Percentiles rank a stretch among this genome's conserved stretches.
Conservation (phyloP, 2,113 vertebrate species). For the Protobothrops mucrosquamatus region DNA sequence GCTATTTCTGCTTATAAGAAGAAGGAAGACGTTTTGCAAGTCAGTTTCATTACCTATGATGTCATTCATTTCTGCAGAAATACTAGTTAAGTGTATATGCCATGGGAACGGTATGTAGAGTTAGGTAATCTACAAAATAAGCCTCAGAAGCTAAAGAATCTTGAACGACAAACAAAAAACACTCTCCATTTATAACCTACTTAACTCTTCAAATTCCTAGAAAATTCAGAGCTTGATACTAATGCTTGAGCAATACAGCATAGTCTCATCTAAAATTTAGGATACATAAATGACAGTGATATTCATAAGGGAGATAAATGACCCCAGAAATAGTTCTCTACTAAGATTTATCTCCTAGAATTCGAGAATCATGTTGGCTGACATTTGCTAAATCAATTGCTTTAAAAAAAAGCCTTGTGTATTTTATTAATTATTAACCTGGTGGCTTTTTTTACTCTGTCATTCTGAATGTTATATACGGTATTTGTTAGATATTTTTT, state of each 20-base stretch:
- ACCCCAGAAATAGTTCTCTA: background rate
- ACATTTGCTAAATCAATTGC: background rate
- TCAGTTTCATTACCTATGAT: background rate
- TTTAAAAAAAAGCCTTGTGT: background rate
- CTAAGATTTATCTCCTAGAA: background rate
- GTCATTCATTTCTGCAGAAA: background rate
- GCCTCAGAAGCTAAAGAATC: background rate
- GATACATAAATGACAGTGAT: background rate
- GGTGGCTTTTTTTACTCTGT: background rate
- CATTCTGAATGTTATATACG: background rate
- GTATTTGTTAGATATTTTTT: accelerated
- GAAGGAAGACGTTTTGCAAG: background rate
- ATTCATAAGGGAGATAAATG: background rate
- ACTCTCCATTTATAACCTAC: background rate
- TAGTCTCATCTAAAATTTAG: background rate
- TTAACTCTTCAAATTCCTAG: background rate
- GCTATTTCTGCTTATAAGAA: background rate
- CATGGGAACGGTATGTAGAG: background rate
- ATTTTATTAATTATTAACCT: background rate
- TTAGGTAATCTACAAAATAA: background rate
- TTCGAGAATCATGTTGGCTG: background rate
- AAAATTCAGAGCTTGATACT: background rate
- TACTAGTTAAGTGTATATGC: background rate
- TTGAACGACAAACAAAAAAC: background rate
- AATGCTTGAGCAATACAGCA: background rate